Evolutionary conservation across 1,140 invertebrate species (phyloP).

Genomic region (Centruroides sculpturatus): DNA sequence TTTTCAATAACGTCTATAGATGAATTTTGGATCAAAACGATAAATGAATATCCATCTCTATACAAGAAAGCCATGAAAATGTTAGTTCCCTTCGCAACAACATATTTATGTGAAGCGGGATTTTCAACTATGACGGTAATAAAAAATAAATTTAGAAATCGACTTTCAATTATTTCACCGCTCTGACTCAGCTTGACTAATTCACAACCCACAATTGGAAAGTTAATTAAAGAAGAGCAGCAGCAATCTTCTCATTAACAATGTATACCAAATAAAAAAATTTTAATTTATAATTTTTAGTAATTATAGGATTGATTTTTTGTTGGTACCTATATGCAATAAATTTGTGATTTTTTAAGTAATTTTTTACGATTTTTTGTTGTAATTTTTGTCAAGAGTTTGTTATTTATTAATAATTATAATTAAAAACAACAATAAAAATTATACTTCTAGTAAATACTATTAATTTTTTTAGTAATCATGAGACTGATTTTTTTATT

Average conservation of each 20-base stretch:
- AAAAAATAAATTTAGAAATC: background rate
- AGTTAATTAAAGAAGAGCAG: background rate
- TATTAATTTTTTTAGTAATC: too few relatives aligned
- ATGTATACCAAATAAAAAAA: background rate
- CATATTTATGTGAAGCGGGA: background rate
- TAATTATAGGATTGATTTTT: background rate
- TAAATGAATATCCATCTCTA: constrained; percentile 1
- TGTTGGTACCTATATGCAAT: too few relatives aligned
- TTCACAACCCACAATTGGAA: background rate
- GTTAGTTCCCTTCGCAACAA: background rate
- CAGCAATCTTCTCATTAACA: background rate
- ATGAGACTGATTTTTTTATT: too few relatives aligned
- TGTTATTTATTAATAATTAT: too few relatives aligned
- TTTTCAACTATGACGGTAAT: background rate
- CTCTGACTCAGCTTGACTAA: background rate
- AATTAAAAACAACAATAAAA: too few relatives aligned
- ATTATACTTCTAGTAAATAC: too few relatives aligned
- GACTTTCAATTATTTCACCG: background rate
- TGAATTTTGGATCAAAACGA: background rate
- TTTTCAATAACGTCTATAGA: background rate
- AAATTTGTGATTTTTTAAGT: too few relatives aligned
- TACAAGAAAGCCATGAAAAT: background rate
- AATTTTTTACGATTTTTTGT: too few relatives aligned
- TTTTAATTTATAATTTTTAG: background rate
- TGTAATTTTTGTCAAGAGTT: too few relatives aligned